Base-by-base conservation (phyloP, 2,113 vertebrate species). In the Aphyosemion australe region DNA sequence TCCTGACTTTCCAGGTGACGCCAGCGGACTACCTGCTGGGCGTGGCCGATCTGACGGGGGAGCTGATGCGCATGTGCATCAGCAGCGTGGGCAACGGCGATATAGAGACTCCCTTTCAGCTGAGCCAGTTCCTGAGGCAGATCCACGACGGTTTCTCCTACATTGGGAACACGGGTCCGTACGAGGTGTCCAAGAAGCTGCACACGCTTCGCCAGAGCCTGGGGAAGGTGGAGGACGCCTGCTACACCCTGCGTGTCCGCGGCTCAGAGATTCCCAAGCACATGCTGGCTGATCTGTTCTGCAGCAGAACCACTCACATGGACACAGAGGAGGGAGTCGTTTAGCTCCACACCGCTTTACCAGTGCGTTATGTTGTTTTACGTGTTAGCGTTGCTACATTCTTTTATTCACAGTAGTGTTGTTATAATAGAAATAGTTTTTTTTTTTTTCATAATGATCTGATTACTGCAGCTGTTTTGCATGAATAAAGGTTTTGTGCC, bases 61-160 rank as follows among this genome's bases (percentile, higher is more conserved):
- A 99, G 87, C 89, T 99, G 78, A 99, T 99, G 97, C 90, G 97
- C 1, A 93, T 98, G 92, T 99, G 97, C 68, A 99, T 99, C 74
- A 94, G 93, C 91, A 98, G 97, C 0, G 96, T 98, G 50, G 96
- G 97, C 1, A 98, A 97, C 0, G 97, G 97, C 6, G 97, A 99
- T 84, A 96, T 98, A 4, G 96, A 98, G 87, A 98, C 96, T 0
- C 97, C 97, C 18, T 99, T 98, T 72, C 95, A 97, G 88, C 93
- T 99, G 80, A 94, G 95, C 89, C 94, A 95, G 88, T 98, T 99
- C 86, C 79, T 99, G 56, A 92, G 95, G 0, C 94, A 98, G 82
- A 95, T 99, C 79, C 96, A 98, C 0, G 96, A 99, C 65, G 97
- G 97, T 0, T 99, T 99, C 86, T 94, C 96, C 45, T 97, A 93